Percentiles rank a stretch among this genome's conserved stretches.
Conservation (phyloP, 2,888 invertebrate genomes). For the Polyommatus icarus region DNA sequence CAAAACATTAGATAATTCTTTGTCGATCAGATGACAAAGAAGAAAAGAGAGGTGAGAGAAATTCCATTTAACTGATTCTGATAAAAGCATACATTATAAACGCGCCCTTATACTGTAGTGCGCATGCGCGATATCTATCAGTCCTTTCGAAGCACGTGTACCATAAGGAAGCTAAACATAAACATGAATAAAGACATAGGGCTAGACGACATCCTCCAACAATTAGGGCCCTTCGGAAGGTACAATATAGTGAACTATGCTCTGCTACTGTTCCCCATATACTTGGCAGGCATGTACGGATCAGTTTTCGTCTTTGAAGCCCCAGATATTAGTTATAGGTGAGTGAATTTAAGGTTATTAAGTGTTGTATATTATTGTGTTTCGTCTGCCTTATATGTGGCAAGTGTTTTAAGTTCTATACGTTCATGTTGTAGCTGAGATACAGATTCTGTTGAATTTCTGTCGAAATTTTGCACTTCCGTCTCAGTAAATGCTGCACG, state of each 20-base stretch:
- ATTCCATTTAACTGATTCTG: not conserved
- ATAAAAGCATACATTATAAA: not conserved
- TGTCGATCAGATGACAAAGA: not conserved
- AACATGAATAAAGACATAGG: conserved; percentile 56
- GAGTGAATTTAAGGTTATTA: conserved; percentile 38
- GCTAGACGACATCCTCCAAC: conserved; percentile 61
- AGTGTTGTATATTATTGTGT: not conserved
- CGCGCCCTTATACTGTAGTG: not conserved
- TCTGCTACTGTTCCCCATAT: conserved; percentile 65
- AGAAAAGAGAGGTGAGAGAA: not conserved
- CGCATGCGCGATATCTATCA: conserved; percentile 1
- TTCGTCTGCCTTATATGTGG: not conserved
- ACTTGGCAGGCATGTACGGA: conserved; percentile 71
- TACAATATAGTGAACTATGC: conserved; percentile 71
- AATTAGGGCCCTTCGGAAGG: conserved; percentile 68
- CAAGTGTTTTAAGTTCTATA: not conserved
- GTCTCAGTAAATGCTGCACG: not conserved
- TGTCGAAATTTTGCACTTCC: not conserved
- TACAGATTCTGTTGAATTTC: not conserved
- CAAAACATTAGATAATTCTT: not conserved
- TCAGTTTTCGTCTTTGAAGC: conserved; percentile 72
- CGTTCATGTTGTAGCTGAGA: not conserved
- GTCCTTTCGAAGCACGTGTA: not conserved
- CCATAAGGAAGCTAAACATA: not conserved
- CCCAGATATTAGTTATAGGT: conserved; percentile 66